Conservation (phyloP, 2,113 vertebrate genomes). For the Plectropomus leopardus region DNA sequence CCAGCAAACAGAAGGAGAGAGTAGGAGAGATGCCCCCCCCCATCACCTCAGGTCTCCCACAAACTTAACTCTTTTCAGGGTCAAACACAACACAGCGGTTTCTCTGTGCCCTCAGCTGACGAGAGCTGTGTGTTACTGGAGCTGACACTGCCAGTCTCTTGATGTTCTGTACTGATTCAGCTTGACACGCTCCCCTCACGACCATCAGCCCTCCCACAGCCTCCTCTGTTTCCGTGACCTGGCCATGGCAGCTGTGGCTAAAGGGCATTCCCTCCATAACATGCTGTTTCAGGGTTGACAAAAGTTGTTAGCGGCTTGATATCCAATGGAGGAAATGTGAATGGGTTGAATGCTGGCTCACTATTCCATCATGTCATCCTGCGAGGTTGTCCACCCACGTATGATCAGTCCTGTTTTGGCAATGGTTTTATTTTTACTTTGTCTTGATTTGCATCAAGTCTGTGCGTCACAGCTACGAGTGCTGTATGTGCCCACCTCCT, state of each 20-base stretch:
- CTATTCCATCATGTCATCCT: slow-evolving; percentile 20
- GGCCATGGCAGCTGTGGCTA: slow-evolving; percentile 30
- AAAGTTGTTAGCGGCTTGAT: slow-evolving; percentile 27
- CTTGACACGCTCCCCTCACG: slow-evolving; percentile 8
- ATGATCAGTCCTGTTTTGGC: slow-evolving; percentile 40
- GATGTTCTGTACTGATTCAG: slow-evolving; percentile 28
- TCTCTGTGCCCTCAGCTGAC: slow-evolving; percentile 7
- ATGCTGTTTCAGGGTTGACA: slow-evolving; percentile 51
- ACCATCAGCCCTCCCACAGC: slow-evolving; percentile 22
- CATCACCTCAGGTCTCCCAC: neutral
- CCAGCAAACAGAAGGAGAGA: neutral
- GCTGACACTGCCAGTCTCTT: slow-evolving; percentile 17
- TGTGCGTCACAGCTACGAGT: slow-evolving; percentile 58
- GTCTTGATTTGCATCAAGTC: slow-evolving; percentile 45
- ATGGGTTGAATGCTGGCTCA: slow-evolving; percentile 47
- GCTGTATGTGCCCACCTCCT: slow-evolving; percentile 11
- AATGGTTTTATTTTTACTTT: slow-evolving; percentile 60
- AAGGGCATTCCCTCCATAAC: slow-evolving; percentile 44
- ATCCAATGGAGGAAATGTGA: slow-evolving; percentile 30
- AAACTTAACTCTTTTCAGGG: neutral
- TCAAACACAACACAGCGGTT: neutral
- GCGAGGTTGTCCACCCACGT: slow-evolving; percentile 56
- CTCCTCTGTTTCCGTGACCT: neutral
- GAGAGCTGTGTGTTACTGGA: slow-evolving; percentile 22
- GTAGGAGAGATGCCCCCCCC: neutral